These are phyloP conservation scores for Galaxias olidus DNA, from an alignment of 2,797 vertebrate genomes.

Conservation along the genomic window DNA sequence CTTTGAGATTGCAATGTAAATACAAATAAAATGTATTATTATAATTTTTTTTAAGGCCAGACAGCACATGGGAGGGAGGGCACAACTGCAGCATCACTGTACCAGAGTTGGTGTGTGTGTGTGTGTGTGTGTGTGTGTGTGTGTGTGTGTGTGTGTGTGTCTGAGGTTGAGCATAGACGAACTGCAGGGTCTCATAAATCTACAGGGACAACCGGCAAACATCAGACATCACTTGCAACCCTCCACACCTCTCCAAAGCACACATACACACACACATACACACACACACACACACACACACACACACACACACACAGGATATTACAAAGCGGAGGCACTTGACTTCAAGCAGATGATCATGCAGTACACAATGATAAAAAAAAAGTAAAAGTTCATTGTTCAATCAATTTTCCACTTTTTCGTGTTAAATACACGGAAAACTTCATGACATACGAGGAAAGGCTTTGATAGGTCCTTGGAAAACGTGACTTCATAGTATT, in stretches of 20 bases:
- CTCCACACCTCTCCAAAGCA: constrained; percentile 21
- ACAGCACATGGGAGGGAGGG: constrained; percentile 6
- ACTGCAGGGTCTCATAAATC: constrained; percentile 50
- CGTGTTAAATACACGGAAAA: constrained; percentile 17
- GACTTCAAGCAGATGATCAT: constrained; percentile 25
- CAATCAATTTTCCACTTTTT: constrained; percentile 3
- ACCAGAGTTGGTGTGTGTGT: not conserved
- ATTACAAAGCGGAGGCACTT: constrained; percentile 28
- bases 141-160: not conserved
- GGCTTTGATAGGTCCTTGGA: constrained; percentile 21
- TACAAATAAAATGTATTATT: too few species aligned
- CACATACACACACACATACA: too few species aligned
- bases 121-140: constrained; percentile 13
- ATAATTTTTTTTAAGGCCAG: too few species aligned
- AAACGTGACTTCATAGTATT: constrained; percentile 13
- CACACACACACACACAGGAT: constrained; percentile 23
- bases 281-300: too few species aligned
- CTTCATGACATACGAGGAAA: constrained; percentile 5
- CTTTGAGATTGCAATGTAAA: too few species aligned
- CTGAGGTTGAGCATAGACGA: not conserved
- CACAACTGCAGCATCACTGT: too few species aligned
- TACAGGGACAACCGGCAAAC: constrained; percentile 43
- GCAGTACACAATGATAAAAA: not conserved
- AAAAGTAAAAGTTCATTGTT: constrained; percentile 9
- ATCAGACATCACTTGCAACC: constrained; percentile 21